phyloP scores from a whole-genome alignment of 2,113 vertebrate genomes.

The Indicator maculatus region DNA sequence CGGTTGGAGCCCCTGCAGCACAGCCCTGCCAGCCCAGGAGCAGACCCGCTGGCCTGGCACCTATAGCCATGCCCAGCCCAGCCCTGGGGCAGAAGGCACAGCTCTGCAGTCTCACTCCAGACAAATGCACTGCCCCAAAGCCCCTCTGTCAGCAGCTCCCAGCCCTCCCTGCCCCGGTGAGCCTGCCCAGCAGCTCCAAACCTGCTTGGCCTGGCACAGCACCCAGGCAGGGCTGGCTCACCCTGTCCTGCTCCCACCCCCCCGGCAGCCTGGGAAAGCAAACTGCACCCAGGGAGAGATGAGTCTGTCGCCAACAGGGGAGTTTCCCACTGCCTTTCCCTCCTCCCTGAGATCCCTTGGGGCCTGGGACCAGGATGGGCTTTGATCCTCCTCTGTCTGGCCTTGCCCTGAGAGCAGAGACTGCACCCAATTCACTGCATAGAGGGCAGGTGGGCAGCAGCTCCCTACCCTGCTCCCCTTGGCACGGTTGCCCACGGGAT shows the following conservation, averaged over 20 bases:
- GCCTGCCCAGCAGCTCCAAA: not conserved
- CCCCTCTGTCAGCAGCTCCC: not conserved
- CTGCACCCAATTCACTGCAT: rapidly evolving
- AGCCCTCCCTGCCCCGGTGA: not conserved
- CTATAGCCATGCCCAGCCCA: not conserved
- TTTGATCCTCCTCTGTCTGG: not conserved
- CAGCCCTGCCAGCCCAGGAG: not conserved
- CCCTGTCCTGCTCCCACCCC: not conserved
- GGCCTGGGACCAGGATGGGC: rapidly evolving
- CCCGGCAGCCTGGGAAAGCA: not conserved
- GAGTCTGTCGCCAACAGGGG: not conserved
- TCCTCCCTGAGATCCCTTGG: rapidly evolving
- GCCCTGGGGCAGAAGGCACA: not conserved
- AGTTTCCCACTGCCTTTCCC: not conserved
- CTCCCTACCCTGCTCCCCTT: not conserved
- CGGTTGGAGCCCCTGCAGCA: rapidly evolving
- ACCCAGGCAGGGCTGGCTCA: rapidly evolving
- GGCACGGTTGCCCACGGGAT: rapidly evolving
- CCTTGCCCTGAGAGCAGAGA: not conserved
- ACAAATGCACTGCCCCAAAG: rapidly evolving
- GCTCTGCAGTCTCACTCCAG: not conserved
- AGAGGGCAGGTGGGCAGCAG: not conserved
- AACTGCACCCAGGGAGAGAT: not conserved
- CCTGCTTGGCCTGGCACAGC: not conserved
- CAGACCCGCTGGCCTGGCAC: not conserved